Percentiles rank a stretch among this genome's conserved stretches.
Evolutionary conservation across 2,113 vertebrate genomes (phyloP).

Genomic region (Eptesicus fuscus): DNA sequence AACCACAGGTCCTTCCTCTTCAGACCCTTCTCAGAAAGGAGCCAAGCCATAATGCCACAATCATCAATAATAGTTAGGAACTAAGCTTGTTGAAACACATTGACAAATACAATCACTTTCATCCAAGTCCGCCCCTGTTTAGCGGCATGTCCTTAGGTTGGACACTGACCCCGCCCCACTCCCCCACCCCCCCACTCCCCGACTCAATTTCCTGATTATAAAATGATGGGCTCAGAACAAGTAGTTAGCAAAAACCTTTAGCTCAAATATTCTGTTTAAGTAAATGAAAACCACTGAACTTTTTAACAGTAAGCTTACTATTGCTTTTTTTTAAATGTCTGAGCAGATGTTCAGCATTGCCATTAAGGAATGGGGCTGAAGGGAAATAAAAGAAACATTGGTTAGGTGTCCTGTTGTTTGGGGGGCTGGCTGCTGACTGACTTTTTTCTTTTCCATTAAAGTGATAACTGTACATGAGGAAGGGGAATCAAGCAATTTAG

Average conservation of each 20-base stretch:
- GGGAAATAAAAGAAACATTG: not conserved
- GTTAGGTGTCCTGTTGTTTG: not conserved
- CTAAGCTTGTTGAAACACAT: not conserved
- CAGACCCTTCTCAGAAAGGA: not conserved
- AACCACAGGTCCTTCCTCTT: not conserved
- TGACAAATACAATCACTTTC: not conserved
- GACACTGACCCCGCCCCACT: not conserved
- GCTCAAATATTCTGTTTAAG: not conserved
- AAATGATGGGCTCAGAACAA: not conserved
- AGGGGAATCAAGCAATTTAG: not conserved
- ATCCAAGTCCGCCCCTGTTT: not conserved
- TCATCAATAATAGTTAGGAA: not conserved
- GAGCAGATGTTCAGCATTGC: not conserved
- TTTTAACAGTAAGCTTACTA: not conserved
- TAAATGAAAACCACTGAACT: not conserved
- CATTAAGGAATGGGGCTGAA: not conserved
- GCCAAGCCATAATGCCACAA: not conserved
- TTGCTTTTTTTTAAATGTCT: constrained; percentile 13
- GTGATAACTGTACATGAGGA: not conserved
- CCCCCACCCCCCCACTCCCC: not conserved
- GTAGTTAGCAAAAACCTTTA: not conserved
- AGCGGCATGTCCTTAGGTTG: not conserved
- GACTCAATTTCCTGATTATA: not conserved
- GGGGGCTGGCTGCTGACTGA: not conserved
- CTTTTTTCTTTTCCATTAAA: not conserved